These are phyloP conservation scores for Tenualosa thibaudeaui DNA, from an alignment of 2,797 vertebrate genomes.

Conservation along the genomic window DNA sequence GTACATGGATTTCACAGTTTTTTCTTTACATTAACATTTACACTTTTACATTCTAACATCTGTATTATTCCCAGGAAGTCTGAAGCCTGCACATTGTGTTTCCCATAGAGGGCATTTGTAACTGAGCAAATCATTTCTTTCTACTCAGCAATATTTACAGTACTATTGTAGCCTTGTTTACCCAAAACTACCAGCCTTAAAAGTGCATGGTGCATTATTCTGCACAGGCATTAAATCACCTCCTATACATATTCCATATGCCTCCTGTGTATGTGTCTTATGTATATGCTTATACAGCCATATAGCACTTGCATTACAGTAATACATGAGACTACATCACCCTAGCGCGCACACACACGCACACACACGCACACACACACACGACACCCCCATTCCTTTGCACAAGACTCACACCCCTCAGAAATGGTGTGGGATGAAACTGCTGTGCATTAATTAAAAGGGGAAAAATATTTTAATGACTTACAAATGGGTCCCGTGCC, in stretches of 20 bases:
- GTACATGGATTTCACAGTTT: too few relatives aligned
- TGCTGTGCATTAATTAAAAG: slow-evolving; percentile 68
- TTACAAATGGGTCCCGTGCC: slow-evolving; percentile 70
- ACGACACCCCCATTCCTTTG: background rate
- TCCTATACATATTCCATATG: background rate
- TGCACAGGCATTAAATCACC: background rate
- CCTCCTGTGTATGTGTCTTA: background rate
- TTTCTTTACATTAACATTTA: too few relatives aligned
- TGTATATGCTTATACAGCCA: background rate
- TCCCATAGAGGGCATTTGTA: too few relatives aligned
- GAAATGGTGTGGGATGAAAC: slow-evolving; percentile 34
- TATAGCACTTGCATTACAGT: background rate
- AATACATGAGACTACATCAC: background rate
- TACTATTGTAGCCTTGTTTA: too few relatives aligned
- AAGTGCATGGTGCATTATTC: background rate
- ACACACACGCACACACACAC: background rate
- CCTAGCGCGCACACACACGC: background rate
- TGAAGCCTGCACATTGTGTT: too few relatives aligned
- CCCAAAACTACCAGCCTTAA: background rate
- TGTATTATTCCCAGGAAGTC: too few relatives aligned
- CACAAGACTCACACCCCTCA: slow-evolving; percentile 29
- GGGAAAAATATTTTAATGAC: slow-evolving; percentile 75
- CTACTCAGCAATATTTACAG: too few relatives aligned
- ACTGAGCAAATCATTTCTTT: too few relatives aligned
- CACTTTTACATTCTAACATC: too few relatives aligned